A percentile compares a stretch with the other conserved stretches of the same genome.
These are phyloP conservation scores for Carabus problematicus DNA, from an alignment of 2,888 invertebrate genomes.

Conservation along the genomic window DNA sequence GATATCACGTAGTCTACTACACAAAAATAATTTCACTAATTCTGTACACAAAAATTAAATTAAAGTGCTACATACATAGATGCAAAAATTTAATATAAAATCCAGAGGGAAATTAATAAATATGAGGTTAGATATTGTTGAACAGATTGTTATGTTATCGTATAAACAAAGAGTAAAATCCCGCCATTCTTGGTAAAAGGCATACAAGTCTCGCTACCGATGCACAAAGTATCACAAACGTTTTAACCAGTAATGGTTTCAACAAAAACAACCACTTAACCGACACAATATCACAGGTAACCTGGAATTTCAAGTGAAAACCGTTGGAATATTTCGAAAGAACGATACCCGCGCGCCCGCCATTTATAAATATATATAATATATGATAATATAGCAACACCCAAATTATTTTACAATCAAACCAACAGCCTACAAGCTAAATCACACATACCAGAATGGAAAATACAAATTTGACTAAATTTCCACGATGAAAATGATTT, in stretches of 20 bases:
- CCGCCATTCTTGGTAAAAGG: conserved; percentile 28
- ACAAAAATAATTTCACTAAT: not conserved
- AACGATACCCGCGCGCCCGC: conserved; percentile 52
- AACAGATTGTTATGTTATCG: not conserved
- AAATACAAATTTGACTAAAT: conserved; percentile 52
- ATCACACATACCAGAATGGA: conserved; percentile 46
- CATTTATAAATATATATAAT: conserved; percentile 57
- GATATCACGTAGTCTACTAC: not conserved
- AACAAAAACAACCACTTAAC: not conserved
- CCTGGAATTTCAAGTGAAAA: too few species aligned
- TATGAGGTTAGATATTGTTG: not conserved
- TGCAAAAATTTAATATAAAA: too few species aligned
- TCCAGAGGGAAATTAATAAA: not conserved
- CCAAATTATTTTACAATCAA: conserved; percentile 55
- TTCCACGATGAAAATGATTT: conserved; percentile 47
- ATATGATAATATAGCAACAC: conserved; percentile 58
- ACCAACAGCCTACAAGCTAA: conserved; percentile 43
- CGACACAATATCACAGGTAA: too few species aligned
- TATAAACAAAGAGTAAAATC: not conserved
- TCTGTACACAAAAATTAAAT: too few species aligned
- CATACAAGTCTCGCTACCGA: not conserved
- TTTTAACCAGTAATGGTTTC: too few species aligned
- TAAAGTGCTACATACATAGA: too few species aligned
- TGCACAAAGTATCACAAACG: not conserved
- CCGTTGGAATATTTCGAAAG: conserved; percentile 29